Percentiles rank a stretch among this genome's conserved stretches.
Conservation (phyloP, 2,797 vertebrate species). For the Leptoclinus maculatus region DNA sequence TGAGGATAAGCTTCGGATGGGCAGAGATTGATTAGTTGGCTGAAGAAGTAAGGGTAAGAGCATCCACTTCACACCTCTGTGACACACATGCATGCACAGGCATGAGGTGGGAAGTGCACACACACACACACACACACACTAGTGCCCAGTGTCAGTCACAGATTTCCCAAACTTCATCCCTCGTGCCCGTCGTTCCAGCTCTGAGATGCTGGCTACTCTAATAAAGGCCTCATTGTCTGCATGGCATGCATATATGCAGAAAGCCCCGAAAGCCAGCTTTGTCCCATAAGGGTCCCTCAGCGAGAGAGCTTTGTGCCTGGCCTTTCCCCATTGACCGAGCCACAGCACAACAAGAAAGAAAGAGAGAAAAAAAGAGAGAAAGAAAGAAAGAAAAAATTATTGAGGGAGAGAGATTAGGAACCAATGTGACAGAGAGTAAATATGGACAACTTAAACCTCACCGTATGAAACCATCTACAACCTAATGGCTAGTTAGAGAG, state of each 20-base stretch:
- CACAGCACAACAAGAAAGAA: constrained; percentile 54
- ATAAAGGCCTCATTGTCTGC: constrained; percentile 84
- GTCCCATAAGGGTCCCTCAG: constrained; percentile 85
- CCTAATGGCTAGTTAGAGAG: neutral
- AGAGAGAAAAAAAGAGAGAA: constrained; percentile 32
- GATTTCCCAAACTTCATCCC: constrained; percentile 70
- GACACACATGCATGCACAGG: constrained; percentile 54
- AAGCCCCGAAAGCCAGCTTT: constrained; percentile 85
- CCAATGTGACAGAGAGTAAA: constrained; percentile 25
- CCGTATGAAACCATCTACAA: constrained; percentile 4
- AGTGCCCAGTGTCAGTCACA: constrained; percentile 73
- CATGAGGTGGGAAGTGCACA: constrained; percentile 55
- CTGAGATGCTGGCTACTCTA: constrained; percentile 73
- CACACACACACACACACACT: constrained; percentile 27
- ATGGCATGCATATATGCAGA: constrained; percentile 84
- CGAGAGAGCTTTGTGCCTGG: constrained; percentile 84
- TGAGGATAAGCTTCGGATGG: constrained; percentile 34
- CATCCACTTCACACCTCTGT: constrained; percentile 70
- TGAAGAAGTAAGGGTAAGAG: constrained; percentile 57
- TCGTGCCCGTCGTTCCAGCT: constrained; percentile 62
- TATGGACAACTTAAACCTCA: constrained; percentile 18
- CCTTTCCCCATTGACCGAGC: constrained; percentile 73
- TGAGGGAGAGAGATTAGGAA: neutral
- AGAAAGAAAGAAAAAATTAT: constrained; percentile 19
- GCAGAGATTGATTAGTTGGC: constrained; percentile 64